Conservation (phyloP, 2,113 vertebrate genomes). For the Poecilia latipinna region DNA sequence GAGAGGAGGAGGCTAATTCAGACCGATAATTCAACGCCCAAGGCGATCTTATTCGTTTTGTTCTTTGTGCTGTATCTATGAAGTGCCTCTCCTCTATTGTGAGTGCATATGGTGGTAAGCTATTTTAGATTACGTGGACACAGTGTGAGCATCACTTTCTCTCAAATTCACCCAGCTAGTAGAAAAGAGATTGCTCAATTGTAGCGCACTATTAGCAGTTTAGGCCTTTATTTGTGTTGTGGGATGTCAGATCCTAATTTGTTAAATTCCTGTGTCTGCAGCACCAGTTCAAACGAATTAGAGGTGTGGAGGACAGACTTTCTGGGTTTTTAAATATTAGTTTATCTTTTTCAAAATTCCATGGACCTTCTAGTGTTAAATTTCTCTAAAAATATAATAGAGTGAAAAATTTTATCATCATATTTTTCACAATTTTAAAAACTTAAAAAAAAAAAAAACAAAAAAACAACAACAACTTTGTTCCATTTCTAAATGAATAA, state of each 20-base stretch:
- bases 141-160: conserved; percentile 24
- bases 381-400: too few species aligned
- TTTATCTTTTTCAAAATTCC: too few species aligned
- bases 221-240: neutral
- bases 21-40: conserved; percentile 60
- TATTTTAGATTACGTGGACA: conserved; percentile 54
- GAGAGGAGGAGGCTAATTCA: conserved; percentile 55
- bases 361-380: too few species aligned
- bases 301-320: too few species aligned
- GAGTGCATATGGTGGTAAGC: conserved; percentile 55
- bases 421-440: neutral
- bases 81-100: conserved; percentile 61
- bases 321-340: too few species aligned
- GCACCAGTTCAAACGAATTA: neutral
- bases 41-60: conserved; percentile 58
- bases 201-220: conserved; percentile 5
- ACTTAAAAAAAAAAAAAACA: neutral
- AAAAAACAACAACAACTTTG: too few species aligned
- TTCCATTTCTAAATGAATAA: too few species aligned
- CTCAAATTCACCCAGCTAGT: conserved; percentile 29
- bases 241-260: neutral
- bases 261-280: neutral
- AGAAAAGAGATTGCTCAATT: conserved; percentile 24
- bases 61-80: conserved; percentile 48
- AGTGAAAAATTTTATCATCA: too few species aligned